Conservation (phyloP, 2,797 vertebrate genomes). For the Amazona ochrocephala region DNA sequence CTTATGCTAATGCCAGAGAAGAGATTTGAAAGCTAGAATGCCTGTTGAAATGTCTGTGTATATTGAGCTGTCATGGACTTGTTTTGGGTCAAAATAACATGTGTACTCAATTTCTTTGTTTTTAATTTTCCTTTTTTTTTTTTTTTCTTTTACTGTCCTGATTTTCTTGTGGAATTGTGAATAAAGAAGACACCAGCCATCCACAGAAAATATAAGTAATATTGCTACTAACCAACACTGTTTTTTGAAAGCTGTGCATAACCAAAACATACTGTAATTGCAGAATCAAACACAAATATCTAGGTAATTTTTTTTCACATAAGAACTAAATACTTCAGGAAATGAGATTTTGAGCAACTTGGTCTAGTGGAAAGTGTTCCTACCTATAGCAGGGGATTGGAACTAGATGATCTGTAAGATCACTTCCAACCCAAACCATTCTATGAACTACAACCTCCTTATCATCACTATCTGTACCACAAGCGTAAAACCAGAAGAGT, state of each 20-base stretch:
- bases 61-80: constrained; percentile 60
- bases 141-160: not conserved
- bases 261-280: not conserved
- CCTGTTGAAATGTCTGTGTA: constrained; percentile 66
- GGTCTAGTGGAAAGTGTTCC: not conserved
- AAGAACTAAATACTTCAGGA: not conserved
- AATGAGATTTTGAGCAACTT: not conserved
- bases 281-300: not conserved
- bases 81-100: constrained; percentile 45
- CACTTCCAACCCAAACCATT: not conserved
- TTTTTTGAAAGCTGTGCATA: not conserved
- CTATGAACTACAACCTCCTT: not conserved
- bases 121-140: not conserved
- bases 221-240: not conserved
- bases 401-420: not conserved
- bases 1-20: constrained; percentile 41
- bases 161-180: not conserved
- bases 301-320: not conserved
- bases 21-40: constrained; percentile 51
- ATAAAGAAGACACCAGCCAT: not conserved
- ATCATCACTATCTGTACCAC: not conserved
- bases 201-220: not conserved
- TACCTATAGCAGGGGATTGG: not conserved
- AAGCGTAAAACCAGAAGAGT: not conserved
- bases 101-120: constrained; percentile 37